Evolutionary conservation across 2,888 invertebrate genomes (phyloP).

Genomic region (Heliothis peltigera): DNA sequence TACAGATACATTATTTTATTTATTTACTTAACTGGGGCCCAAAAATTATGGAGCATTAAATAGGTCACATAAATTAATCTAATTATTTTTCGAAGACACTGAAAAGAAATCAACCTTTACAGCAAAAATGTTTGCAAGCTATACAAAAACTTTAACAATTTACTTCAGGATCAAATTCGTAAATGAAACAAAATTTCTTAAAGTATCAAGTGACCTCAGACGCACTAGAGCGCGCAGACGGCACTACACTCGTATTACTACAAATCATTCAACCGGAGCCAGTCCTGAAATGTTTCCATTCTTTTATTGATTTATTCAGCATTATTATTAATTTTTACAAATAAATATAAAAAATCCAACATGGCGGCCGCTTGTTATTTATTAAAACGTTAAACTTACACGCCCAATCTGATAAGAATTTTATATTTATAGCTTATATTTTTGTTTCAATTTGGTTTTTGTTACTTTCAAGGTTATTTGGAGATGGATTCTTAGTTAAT

Average conservation of each 20-base stretch:
- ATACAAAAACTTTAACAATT: background rate
- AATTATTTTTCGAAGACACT: too few relatives aligned
- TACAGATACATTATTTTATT: too few relatives aligned
- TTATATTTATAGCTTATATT: slow-evolving; percentile 77
- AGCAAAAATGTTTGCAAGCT: background rate
- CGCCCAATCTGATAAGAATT: slow-evolving; percentile 84
- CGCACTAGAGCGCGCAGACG: slow-evolving; percentile 69
- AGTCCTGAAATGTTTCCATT: slow-evolving; percentile 86
- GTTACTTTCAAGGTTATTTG: slow-evolving; percentile 65
- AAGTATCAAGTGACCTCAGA: slow-evolving; percentile 73
- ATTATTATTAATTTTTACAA: slow-evolving; percentile 86
- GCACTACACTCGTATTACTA: slow-evolving; percentile 86
- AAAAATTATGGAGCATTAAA: too few relatives aligned
- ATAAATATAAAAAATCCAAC: slow-evolving; percentile 69
- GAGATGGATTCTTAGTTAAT: slow-evolving; percentile 58
- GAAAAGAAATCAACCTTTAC: too few relatives aligned
- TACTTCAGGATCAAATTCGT: background rate
- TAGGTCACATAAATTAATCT: too few relatives aligned
- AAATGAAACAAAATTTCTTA: slow-evolving; percentile 12
- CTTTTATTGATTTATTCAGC: slow-evolving; percentile 89
- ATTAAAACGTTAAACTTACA: slow-evolving; percentile 80
- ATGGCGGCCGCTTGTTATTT: slow-evolving; percentile 78
- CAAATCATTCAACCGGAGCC: slow-evolving; percentile 88
- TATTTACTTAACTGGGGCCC: too few relatives aligned
- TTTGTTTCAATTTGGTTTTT: slow-evolving; percentile 70